Conservation (phyloP, 2,113 vertebrate species). For the Rynchops niger region DNA sequence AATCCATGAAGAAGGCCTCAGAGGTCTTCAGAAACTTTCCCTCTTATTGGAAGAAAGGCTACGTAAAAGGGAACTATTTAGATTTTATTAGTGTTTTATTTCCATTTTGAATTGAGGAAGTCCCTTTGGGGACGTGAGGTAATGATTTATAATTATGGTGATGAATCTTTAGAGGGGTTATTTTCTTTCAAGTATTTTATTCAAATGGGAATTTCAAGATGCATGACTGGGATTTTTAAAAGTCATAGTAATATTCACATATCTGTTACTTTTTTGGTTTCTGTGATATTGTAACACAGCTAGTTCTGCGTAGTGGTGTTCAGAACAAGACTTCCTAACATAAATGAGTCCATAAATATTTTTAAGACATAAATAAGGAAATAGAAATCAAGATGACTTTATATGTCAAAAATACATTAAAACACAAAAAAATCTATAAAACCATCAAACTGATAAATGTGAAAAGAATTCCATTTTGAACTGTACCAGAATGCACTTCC, state of each 20-base stretch:
- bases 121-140: neutral
- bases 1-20: neutral
- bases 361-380: neutral
- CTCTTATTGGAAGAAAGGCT: neutral
- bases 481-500: neutral
- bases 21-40: neutral
- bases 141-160: neutral
- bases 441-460: neutral
- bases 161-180: neutral
- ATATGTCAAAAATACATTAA: neutral
- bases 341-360: neutral
- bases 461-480: neutral
- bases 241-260: neutral
- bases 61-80: neutral
- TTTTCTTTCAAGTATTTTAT: neutral
- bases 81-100: neutral
- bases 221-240: neutral
- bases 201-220: neutral
- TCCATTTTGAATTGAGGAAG: neutral
- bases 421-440: neutral
- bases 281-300: neutral
- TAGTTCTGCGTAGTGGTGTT: neutral
- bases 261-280: neutral
- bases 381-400: neutral
- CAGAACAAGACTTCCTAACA: neutral